Base-by-base conservation (phyloP, 2,797 vertebrate genomes). In the Esox masquinongy region DNA sequence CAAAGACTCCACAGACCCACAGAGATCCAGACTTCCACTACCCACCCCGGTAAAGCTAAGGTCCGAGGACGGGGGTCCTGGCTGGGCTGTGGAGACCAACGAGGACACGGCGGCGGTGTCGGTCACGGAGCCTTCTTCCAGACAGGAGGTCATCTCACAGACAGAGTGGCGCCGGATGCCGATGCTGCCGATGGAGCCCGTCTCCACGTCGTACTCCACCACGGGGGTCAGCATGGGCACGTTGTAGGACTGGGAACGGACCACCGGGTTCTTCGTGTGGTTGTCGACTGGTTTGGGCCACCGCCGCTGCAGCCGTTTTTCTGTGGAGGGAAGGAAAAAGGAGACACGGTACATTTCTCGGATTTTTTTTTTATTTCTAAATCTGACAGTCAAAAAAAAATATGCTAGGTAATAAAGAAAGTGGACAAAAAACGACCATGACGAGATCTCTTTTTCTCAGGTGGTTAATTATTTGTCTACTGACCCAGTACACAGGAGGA, bases 181-280 rank as follows among this genome's bases (percentile, higher is more conserved):
- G 0, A 89, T 1, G 0, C 91, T 81, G 0, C 91, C 89, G 0
- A 82, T 88, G 0, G 85, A 31, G 5, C 92, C 91, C 0, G 24
- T 16, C 84, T 96, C 95, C 0, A 88, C 85, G 67, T 97, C 97
- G 0, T 96, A 95, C 88, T 99, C 98, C 0, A 91, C 96, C 81
- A 99, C 95, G 0, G 97, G 98, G 0, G 96, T 97, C 84, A 99
- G 93, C 91, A 98, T 89, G 0, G 97, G 97, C 0, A 97, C 94
- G 84, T 99, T 99, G 93, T 99, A 99, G 91, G 97, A 99, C 90
- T 97, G 96, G 0, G 97, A 99, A 0, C 97, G 95, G 22, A 98
- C 95, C 83, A 99, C 97, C 0, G 92, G 96, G 83, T 96, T 97
- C 91, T 98, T 99, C 63, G 91, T 82, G 0, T 94, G 86, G 67